Percentiles rank a stretch among this genome's conserved stretches.
Conservation (phyloP, 2,888 invertebrate species). For the Synergus laeviventris region DNA sequence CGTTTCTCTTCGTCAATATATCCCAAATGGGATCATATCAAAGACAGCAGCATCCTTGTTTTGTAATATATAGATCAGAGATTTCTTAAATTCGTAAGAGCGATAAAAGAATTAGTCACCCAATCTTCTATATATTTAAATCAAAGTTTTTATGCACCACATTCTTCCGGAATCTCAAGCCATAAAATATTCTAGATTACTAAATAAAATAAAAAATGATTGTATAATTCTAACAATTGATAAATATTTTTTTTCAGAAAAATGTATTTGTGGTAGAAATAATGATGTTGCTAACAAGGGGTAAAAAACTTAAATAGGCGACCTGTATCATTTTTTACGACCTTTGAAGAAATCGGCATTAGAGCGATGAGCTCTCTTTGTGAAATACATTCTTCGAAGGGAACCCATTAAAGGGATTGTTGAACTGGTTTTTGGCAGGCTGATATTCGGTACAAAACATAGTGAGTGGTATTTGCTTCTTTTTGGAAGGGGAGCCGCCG, state of each 20-base stretch:
- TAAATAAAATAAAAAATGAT: too few species aligned
- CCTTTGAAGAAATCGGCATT: not conserved
- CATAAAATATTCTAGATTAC: too few species aligned
- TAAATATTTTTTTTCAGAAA: too few species aligned
- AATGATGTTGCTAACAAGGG: not conserved
- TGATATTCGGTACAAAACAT: conserved; percentile 46
- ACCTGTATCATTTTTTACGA: conserved; percentile 14
- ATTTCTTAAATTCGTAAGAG: not conserved
- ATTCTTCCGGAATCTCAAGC: too few species aligned
- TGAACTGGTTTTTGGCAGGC: conserved; percentile 54
- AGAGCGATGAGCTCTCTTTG: conserved; percentile 42
- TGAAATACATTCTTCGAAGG: conserved; percentile 54
- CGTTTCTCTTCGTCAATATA: conserved; percentile 42
- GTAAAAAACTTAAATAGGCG: not conserved
- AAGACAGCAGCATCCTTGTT: conserved; percentile 33
- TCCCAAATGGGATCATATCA: conserved; percentile 33
- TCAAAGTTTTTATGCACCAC: too few species aligned
- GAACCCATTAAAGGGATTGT: conserved; percentile 51
- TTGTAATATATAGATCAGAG: conserved; percentile 25
- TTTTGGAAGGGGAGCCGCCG: conserved; percentile 34
- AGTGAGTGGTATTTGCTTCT: conserved; percentile 34
- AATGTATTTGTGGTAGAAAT: too few species aligned
- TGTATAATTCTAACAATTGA: too few species aligned
- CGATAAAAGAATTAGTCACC: not conserved
- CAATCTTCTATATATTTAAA: not conserved